Percentiles rank a stretch among this genome's conserved stretches.
Conservation (phyloP, 2,797 vertebrate genomes). For the Ctenosaura bakeri region DNA sequence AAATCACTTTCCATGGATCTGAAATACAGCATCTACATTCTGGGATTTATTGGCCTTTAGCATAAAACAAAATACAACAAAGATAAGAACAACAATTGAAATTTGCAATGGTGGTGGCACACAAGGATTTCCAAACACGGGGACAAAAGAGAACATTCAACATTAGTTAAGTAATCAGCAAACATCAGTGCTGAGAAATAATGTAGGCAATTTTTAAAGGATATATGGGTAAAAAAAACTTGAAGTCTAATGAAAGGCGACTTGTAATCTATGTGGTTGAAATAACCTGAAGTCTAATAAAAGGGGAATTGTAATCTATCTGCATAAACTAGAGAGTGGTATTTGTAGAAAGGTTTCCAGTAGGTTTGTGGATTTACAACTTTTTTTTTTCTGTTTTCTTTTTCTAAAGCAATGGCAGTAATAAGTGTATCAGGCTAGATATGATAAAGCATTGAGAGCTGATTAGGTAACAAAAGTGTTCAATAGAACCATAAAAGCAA, state of each 20-base stretch:
- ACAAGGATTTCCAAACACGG: background rate
- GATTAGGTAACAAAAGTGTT: constrained; percentile 34
- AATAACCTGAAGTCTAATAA: constrained; percentile 12
- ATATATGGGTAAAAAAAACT: background rate
- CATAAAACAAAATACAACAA: constrained; percentile 7
- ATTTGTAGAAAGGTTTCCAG: constrained; percentile 48
- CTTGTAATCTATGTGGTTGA: too few species aligned
- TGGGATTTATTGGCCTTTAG: constrained; percentile 32
- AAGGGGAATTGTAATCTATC: constrained; percentile 44
- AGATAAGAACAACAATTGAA: constrained; percentile 3
- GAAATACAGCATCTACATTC: constrained; percentile 27
- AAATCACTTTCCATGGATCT: background rate
- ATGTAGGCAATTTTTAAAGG: constrained; percentile 11
- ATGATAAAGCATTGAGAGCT: constrained; percentile 21
- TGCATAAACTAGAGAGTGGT: constrained; percentile 39
- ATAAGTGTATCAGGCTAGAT: background rate
- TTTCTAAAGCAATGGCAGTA: constrained; percentile 35
- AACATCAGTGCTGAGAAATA: constrained; percentile 44
- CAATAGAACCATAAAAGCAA: constrained; percentile 5
- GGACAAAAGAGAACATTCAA: constrained; percentile 36
- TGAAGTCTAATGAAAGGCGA: constrained; percentile 14
- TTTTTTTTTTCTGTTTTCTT: background rate
- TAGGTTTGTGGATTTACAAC: constrained; percentile 31
- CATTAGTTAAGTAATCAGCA: constrained; percentile 30
- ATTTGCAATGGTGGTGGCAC: constrained; percentile 18